Evolutionary conservation across 2,797 vertebrate genomes (phyloP).

Genomic region (Neosilurus hyrtlii): DNA sequence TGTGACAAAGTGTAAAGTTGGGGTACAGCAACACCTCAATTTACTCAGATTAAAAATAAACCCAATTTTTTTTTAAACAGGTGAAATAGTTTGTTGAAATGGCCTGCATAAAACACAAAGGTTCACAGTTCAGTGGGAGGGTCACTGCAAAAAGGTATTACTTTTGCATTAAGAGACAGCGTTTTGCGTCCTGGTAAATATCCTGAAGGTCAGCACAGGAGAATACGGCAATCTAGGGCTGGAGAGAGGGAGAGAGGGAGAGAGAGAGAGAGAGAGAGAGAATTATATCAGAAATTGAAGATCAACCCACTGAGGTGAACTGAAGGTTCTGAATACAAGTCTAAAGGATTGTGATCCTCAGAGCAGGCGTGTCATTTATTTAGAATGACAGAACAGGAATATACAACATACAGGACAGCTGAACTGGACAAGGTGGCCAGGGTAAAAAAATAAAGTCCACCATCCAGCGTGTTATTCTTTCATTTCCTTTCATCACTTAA

Average conservation of each 20-base stretch:
- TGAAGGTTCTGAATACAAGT: neutral
- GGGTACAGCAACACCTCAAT: neutral
- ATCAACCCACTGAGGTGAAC: neutral
- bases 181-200: neutral
- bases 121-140: slow-evolving; percentile 27
- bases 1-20: neutral
- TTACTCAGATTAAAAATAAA: slow-evolving; percentile 42
- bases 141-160: slow-evolving; percentile 3
- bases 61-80: slow-evolving; percentile 5
- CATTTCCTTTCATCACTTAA: too few species aligned
- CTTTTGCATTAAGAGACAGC: slow-evolving; percentile 23
- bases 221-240: neutral
- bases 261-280: neutral
- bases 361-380: neutral
- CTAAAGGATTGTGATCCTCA: neutral
- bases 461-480: too few species aligned
- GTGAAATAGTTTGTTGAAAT: neutral
- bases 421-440: too few species aligned
- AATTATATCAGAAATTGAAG: neutral
- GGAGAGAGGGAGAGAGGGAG: too few species aligned
- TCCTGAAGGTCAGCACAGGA: neutral
- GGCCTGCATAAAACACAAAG: neutral
- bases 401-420: neutral
- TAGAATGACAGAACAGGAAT: neutral
- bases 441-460: too few species aligned